Percentiles rank a stretch among this genome's conserved stretches.
These are phyloP conservation scores for Lysandra coridon DNA, from an alignment of 2,888 invertebrate genomes.

Conservation along the genomic window DNA sequence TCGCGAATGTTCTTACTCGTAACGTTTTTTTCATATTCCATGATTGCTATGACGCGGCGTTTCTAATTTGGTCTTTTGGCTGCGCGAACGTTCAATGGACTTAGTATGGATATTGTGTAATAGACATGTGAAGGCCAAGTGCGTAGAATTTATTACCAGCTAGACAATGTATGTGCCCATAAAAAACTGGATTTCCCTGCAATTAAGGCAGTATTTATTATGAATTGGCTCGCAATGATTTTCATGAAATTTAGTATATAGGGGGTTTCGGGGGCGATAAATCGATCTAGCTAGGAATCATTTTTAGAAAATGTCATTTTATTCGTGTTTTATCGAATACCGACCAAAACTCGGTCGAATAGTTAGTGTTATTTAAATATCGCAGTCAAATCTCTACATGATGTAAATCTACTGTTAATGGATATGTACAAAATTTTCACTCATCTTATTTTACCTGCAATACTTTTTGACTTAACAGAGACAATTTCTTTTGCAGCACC, in stretches of 20 bases:
- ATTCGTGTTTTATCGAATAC: too few relatives aligned
- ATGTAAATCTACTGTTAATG: too few relatives aligned
- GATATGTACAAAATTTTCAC: background rate
- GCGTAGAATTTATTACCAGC: background rate
- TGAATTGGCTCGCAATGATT: too few relatives aligned
- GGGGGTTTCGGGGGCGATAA: too few relatives aligned
- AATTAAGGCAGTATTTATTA: background rate
- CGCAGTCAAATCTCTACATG: too few relatives aligned
- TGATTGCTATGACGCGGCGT: background rate
- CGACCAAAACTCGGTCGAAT: too few relatives aligned
- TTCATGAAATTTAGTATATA: too few relatives aligned
- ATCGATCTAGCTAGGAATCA: too few relatives aligned
- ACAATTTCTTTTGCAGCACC: constrained; percentile 54
- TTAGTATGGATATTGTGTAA: constrained; percentile 18
- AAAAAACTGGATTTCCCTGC: background rate
- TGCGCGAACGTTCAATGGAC: constrained; percentile 5
- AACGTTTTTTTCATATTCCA: background rate
- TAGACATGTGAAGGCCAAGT: constrained; percentile 14
- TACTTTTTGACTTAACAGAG: background rate
- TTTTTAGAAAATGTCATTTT: too few relatives aligned
- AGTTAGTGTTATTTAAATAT: too few relatives aligned
- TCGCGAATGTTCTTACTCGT: background rate
- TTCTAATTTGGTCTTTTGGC: constrained; percentile 8
- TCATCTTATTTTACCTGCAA: background rate
- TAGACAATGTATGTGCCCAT: background rate